phyloP scores from a whole-genome alignment of 92 coral and sea anemone species.

The Virgularia gustaviana region DNA sequence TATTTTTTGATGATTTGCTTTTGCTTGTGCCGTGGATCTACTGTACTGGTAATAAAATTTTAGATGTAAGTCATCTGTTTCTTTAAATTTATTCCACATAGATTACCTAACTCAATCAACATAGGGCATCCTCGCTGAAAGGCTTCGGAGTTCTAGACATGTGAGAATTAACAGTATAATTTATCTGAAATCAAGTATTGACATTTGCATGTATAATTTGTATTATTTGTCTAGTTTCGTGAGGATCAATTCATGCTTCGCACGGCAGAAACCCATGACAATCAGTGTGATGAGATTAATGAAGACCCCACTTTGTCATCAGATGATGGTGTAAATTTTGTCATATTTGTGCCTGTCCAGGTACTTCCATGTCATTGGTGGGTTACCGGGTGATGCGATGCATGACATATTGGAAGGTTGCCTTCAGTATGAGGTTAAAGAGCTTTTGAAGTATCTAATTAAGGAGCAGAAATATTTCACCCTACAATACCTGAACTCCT shows the following conservation, averaged over 20 bases:
- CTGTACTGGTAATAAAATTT: not conserved
- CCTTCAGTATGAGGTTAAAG: conserved; percentile 53
- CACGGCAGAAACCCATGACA: conserved; percentile 20
- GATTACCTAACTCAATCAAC: not conserved
- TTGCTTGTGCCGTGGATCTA: too few relatives aligned
- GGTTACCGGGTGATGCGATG: conserved; percentile 55
- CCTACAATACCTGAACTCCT: conserved; percentile 31
- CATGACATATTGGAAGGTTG: conserved; percentile 51
- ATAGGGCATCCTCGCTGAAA: not conserved
- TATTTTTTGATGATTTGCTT: not conserved
- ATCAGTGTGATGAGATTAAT: conserved; percentile 39
- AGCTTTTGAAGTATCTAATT: conserved; percentile 40
- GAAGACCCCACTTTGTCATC: conserved; percentile 45
- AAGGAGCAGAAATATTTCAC: conserved; percentile 30
- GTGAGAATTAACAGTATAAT: not conserved
- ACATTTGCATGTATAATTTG: not conserved
- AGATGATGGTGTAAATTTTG: conserved; percentile 39
- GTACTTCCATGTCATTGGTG: conserved; percentile 54
- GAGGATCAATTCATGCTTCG: conserved; percentile 7
- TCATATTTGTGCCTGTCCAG: conserved; percentile 30
- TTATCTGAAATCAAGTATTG: too few relatives aligned
- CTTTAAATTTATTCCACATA: not conserved
- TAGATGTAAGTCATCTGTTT: not conserved
- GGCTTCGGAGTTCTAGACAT: not conserved
- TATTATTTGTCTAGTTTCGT: conserved; percentile 8